Evolutionary conservation across 1,140 invertebrate species (phyloP).

Genomic region (Dinoponera quadriceps): DNA sequence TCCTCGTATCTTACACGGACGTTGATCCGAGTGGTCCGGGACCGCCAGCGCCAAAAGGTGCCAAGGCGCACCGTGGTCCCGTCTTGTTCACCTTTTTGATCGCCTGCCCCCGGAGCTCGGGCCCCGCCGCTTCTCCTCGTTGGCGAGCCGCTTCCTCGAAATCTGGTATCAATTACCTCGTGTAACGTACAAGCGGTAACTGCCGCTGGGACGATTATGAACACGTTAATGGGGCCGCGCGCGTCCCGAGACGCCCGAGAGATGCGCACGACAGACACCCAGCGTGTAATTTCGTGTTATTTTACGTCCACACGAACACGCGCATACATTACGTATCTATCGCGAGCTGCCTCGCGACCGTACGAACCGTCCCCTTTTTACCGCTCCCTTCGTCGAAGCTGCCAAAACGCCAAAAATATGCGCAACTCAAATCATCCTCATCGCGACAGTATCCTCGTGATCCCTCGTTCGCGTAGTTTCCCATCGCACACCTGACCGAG

Average conservation of each 20-base stretch:
- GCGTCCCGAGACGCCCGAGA: constrained; percentile 53
- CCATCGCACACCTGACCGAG: constrained; percentile 1
- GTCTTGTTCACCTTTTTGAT: constrained; percentile 34
- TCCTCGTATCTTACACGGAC: constrained; percentile 71
- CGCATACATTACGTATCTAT: constrained; percentile 34
- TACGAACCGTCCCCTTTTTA: background rate
- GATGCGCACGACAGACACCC: constrained; percentile 55
- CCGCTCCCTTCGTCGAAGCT: background rate
- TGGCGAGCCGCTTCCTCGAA: constrained; percentile 63
- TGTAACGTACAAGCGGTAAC: constrained; percentile 66
- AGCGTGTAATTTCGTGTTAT: constrained; percentile 67
- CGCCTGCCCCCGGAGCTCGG: background rate
- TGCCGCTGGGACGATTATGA: constrained; percentile 66
- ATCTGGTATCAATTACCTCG: constrained; percentile 70
- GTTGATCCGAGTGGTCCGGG: constrained; percentile 72
- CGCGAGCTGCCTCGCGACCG: constrained; percentile 16
- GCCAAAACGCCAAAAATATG: background rate
- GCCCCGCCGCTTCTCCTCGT: background rate
- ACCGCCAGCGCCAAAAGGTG: constrained; percentile 49
- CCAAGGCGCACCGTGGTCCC: constrained; percentile 20
- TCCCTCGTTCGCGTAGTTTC: constrained; percentile 31
- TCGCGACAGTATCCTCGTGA: too few relatives aligned
- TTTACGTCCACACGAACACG: constrained; percentile 29
- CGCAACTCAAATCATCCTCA: too few relatives aligned
- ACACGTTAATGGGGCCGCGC: constrained; percentile 68